Base-by-base conservation (phyloP, 2,797 vertebrate genomes). In the Okamejei kenojei region DNA sequence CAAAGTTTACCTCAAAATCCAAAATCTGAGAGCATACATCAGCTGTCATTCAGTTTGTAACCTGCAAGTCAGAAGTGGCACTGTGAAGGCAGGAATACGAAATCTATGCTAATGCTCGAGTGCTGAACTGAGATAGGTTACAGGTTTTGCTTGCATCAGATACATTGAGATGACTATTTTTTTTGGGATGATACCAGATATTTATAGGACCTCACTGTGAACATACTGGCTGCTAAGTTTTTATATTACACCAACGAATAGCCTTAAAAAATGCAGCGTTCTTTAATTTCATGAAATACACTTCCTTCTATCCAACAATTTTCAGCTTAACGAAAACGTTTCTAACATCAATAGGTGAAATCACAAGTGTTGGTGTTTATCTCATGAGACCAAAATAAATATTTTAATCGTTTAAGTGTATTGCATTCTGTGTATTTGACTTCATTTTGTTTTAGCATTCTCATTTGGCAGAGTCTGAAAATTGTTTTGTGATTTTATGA, bases 291-390 rank as follows among this genome's bases (percentile, higher is more conserved):
- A 19, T 68, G 17, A 68, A 35, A 68, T 15, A 32, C 17, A 35
- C 15, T 68, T 1, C 29, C 1, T 63, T 7, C 29, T 88, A 21
- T 32, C 84, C 84, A 88, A 65, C 58, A n/a, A n/a, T n/a, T n/a
- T n/a, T n/a, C 13, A 23, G 13, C 1, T 23, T 26, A 93, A 94
- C 21, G 2, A 76, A 94, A 95, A 94, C 93, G 94, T 96, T 94
- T 2, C 29, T 61, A 29, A 61, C 7, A 13, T 2, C 54, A 61
- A 8, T 88, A 65, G 29, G 65, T 32, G 13, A 65, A 86, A 88
- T 65, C 61, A 32, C 26, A n/a, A 58, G 61, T 78, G n/a, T 78
- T 13, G n/a, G n/a, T 13, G 76, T 78, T 32, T 78, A 3, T 32
- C 32, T 88, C 61, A 65, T 21, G 7, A 35, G 0, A 35, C n/a